Base-by-base conservation (phyloP, 2,797 vertebrate genomes). In the Cygnus olor region DNA sequence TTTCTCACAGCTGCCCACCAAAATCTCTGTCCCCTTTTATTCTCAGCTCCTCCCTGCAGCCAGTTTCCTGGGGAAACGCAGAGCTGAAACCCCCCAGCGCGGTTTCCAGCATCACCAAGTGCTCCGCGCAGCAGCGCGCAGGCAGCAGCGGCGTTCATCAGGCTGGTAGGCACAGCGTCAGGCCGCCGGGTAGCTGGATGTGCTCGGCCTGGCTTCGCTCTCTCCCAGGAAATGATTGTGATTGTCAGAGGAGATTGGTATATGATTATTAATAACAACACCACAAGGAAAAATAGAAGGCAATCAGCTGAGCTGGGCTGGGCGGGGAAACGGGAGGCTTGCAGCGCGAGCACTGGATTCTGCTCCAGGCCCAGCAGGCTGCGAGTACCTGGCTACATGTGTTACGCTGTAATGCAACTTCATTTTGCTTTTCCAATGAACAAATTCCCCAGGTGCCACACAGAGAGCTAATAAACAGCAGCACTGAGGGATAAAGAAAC, bases 201-300 rank as follows among this genome's bases (percentile, higher is more conserved):
- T 54, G 94, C 94, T 78, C 92, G 89, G 90, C 87, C 91, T 89
- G 93, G 94, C 94, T 90, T 93, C 8, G 17, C 89, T 85, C 90
- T 94, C 93, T 96, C 95, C 87, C 92, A 95, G 94, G 93, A 96
- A 95, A 95, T 90, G 91, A 94, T 94, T 91, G 90, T 89, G 94
- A 96, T 97, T 97, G 94, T 94, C 93, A 95, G 92, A 97, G 94
- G 94, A 95, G 94, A 97, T 95, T 92, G 95, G 84, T 87, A 85
- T 95, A 94, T 95, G 95, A 96, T 96, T 96, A 96, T 96, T 96
- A 96, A 96, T 94, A 96, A 95, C 85, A 87, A 36, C 93, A 96
- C 89, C 92, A 94, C 88, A 92, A 94, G 94, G 92, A 93, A 96
- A 96, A 94, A 95, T 93, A 96, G 94, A 93, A 95, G 93, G 92